phyloP scores from a whole-genome alignment of 2,797 vertebrate genomes.

The Syngnathus rostellatus region DNA sequence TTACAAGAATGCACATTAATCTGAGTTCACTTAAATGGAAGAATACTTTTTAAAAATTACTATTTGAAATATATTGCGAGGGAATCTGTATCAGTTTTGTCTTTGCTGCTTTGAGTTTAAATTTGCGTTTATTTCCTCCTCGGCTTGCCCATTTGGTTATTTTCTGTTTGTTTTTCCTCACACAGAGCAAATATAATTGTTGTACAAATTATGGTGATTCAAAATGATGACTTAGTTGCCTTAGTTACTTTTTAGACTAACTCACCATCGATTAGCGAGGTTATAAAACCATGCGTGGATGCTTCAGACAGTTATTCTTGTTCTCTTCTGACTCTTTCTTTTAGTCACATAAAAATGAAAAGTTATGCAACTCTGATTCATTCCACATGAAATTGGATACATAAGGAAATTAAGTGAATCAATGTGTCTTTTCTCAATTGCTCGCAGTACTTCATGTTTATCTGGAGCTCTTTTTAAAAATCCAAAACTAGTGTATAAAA shows the following conservation, averaged over 20 bases:
- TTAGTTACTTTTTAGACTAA: not conserved
- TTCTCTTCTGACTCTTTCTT: not conserved
- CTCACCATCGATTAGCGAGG: not conserved
- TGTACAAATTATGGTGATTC: not conserved
- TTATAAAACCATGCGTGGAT: not conserved
- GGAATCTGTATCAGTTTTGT: not conserved
- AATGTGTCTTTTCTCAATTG: no score
- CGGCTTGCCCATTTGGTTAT: no score
- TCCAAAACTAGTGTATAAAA: not conserved
- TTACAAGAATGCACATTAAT: not conserved
- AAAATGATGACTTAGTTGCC: not conserved
- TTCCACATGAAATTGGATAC: not conserved
- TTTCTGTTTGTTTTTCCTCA: not conserved
- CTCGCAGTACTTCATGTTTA: not conserved
- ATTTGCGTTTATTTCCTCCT: not conserved
- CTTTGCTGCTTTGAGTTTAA: not conserved
- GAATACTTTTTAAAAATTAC: not conserved
- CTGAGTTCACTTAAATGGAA: not conserved
- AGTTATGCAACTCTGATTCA: conserved; percentile 1
- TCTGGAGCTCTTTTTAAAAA: not conserved
- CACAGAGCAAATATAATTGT: not conserved
- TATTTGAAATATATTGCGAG: not conserved
- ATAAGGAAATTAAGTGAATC: no score
- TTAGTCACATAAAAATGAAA: not conserved
- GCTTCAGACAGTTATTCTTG: not conserved